Base-by-base conservation (phyloP, 2,888 invertebrate species). In the Chymomyza procnemis region DNA sequence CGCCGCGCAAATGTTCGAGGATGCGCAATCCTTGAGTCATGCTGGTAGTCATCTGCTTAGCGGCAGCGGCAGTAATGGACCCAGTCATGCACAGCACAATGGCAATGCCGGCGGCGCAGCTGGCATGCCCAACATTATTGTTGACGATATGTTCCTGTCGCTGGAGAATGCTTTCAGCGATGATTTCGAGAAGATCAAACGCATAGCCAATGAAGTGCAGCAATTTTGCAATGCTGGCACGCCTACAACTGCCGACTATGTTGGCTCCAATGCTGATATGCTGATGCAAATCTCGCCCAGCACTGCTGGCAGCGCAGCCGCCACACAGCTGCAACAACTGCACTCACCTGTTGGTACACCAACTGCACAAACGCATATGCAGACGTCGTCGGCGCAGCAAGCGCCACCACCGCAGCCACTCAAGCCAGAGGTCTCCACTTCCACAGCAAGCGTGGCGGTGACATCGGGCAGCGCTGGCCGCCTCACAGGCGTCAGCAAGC, bases 101-200 rank as follows among this genome's bases (percentile, higher is more conserved):
- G 71, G 72, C 58, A 79, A 69, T 30, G 76, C 19, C 1, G 62
- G 63, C 47, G 46, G 12, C 41, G 66, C 61, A 64, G 62, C 55
- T 46, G 58, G 57, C 21, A 64, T 64, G 46, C 73, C 88, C 74
- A 90, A 86, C 74, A 89, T 91, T 48, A 89, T 90, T 74, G 91
- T 91, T 69, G 91, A 91, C 73, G 91, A 91, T 67, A 91, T 91
- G 90, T 91, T 91, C 90, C 91, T 91, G 81, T 90, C 91, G 65
- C 80, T 91, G 68, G 91, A 91, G 80, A 89, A 90, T 67, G 90
- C 91, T 59, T 91, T 91, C 79, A 95, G 95, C 0, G 96, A 95
- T 76, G 96, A 96, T 87, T 96, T 95, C 85, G 96, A 96, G 88
- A 96, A 96, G 88, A 92, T 96, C 69, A 96, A 96, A 88, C 93